Evolutionary conservation across 2,113 vertebrate genomes (phyloP).

Genomic region (Epinephelus moara): DNA sequence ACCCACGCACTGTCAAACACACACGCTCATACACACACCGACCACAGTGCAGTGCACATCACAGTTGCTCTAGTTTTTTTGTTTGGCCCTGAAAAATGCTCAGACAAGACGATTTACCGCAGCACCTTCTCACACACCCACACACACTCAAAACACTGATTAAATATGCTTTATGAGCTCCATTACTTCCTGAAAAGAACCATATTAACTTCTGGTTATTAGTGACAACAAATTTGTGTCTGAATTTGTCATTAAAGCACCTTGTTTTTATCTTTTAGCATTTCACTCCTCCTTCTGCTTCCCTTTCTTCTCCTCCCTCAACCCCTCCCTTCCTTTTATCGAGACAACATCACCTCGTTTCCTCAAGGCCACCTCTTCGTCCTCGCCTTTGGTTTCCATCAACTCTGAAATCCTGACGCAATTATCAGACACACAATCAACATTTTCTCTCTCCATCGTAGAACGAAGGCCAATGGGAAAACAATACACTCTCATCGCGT

Average conservation of each 20-base stretch:
- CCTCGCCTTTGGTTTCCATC: constrained; percentile 14
- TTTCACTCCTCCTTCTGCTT: not conserved
- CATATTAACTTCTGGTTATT: not conserved
- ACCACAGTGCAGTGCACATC: constrained; percentile 57
- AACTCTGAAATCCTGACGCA: not conserved
- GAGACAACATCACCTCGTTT: not conserved
- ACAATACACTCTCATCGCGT: not conserved
- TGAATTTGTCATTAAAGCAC: not conserved
- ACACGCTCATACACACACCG: constrained; percentile 27
- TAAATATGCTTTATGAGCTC: constrained; percentile 37
- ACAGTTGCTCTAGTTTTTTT: constrained; percentile 73
- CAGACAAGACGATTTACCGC: constrained; percentile 56
- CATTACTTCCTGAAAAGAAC: constrained; percentile 47
- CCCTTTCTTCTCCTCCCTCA: constrained; percentile 4
- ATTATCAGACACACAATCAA: not conserved
- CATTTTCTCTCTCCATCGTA: not conserved
- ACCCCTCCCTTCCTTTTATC: constrained; percentile 22
- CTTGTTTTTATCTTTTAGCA: not conserved
- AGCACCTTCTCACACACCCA: constrained; percentile 33
- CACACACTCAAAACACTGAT: constrained; percentile 29
- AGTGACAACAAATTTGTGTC: constrained; percentile 4
- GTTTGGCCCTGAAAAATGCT: constrained; percentile 53
- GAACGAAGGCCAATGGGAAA: constrained; percentile 56
- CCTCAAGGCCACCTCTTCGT: constrained; percentile 33
- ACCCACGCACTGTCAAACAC: constrained; percentile 28